Evolutionary conservation across 2,888 invertebrate genomes (phyloP).

Genomic region (Cheiracanthium punctorium): DNA sequence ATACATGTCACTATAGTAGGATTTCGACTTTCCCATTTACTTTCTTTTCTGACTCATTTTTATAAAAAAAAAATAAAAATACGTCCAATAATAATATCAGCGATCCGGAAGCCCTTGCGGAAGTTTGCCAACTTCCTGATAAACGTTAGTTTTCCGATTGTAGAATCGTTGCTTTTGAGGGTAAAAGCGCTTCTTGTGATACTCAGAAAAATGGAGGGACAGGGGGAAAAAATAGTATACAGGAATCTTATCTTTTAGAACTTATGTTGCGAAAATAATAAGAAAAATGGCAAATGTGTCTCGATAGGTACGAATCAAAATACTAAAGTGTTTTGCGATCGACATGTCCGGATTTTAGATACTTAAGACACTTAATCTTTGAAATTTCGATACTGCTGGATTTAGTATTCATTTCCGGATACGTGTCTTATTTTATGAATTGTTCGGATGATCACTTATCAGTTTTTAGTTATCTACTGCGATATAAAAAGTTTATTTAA

Average conservation of each 20-base stretch:
- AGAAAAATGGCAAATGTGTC: neutral
- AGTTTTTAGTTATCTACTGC: no score
- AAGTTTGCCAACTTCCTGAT: conserved; percentile 68
- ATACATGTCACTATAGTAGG: conserved; percentile 61
- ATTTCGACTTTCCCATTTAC: conserved; percentile 46
- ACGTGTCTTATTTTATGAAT: no score
- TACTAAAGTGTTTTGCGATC: neutral
- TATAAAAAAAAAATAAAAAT: no score
- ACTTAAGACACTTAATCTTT: no score
- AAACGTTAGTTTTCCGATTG: conserved; percentile 55
- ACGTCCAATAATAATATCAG: conserved; percentile 57
- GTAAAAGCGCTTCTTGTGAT: neutral
- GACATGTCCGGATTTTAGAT: neutral
- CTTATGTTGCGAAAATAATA: neutral
- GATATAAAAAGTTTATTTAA: no score
- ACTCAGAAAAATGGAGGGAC: neutral
- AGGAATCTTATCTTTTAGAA: neutral
- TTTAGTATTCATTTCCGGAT: no score
- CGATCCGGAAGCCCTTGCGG: conserved; percentile 43
- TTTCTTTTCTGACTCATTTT: conserved; percentile 28
- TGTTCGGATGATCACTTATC: no score
- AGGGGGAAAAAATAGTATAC: no score
- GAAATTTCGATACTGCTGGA: no score
- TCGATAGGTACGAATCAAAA: neutral
- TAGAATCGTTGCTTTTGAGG: conserved; percentile 32